A percentile compares a stretch with the other conserved stretches of the same genome.
phyloP scores from a whole-genome alignment of 1,140 invertebrate species.

The Drosophila auraria region DNA sequence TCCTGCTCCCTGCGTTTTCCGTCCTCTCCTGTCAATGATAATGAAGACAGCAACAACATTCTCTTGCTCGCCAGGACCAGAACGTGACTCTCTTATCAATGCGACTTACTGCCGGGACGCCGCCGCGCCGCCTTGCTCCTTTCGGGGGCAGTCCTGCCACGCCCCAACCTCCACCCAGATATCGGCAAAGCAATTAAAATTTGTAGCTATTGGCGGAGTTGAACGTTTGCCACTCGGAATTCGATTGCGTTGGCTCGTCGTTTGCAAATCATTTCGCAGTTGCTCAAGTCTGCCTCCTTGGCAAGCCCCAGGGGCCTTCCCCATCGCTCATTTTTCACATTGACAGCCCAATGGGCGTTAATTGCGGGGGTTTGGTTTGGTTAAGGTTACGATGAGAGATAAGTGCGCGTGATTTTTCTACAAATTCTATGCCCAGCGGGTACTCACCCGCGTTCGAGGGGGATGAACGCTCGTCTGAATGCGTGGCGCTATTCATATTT shows the following conservation, averaged over 20 bases:
- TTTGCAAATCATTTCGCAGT: conserved; percentile 81
- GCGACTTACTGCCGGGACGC: conserved; percentile 57
- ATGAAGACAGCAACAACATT: conserved; percentile 80
- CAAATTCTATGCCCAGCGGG: conserved; percentile 71
- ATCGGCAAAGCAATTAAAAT: conserved; percentile 80
- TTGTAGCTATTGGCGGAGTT: conserved; percentile 70
- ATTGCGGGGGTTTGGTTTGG: conserved; percentile 76
- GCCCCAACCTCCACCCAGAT: conserved; percentile 28
- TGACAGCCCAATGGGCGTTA: conserved; percentile 82
- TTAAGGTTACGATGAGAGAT: conserved; percentile 65
- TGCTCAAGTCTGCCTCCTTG: conserved; percentile 40
- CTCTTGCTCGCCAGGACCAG: conserved; percentile 43
- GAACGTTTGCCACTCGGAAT: conserved; percentile 50
- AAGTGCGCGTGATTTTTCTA: conserved; percentile 83
- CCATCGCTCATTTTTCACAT: conserved; percentile 71
- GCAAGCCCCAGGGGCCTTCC: conserved; percentile 16
- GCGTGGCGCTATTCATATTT: conserved; percentile 42
- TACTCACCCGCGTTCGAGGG: conserved; percentile 19
- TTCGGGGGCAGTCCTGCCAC: conserved; percentile 24
- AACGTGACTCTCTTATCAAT: conserved; percentile 83
- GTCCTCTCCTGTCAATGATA: conserved; percentile 68
- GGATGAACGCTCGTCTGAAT: conserved; percentile 49
- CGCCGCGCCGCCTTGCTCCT: conserved; percentile 10
- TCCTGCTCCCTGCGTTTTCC: conserved; percentile 30
- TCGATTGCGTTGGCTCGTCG: conserved; percentile 72